Evolutionary conservation across 30 jellyfish, hydroid and myxozoan species (phyloP), one percentile per base, ranked within the genome.

Genomic region (Pseudorhiza aurosa): DNA sequence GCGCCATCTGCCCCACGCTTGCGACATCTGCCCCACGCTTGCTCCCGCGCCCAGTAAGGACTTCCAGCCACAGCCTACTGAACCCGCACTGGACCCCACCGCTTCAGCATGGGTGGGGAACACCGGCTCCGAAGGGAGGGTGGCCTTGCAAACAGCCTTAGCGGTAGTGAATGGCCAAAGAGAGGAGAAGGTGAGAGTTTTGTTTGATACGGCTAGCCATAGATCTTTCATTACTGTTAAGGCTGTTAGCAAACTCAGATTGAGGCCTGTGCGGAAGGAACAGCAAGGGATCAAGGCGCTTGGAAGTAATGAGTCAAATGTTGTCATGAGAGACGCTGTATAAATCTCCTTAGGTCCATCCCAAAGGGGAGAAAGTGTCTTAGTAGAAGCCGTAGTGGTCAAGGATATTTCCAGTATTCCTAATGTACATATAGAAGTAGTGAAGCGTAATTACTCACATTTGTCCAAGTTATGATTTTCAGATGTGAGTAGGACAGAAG

Each of bases 241-340:
- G 68, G 93, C 85, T 65, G 93, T 81, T 24, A 6, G 79, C 39
- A 65, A 55, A 65, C 74, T 65, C 4, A 78, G 77, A 25, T 40
- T 81, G 77, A 30, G 78, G 85, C 93, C 93, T 27, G 93, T 81
- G 85, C 47, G 93, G 79, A 65, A 49, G 35, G 79, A 64, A 67
- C 1, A 3, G 29, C 3, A 49, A 3, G 78, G 86, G 6, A 81
- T 81, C 2, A 81, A 67, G 56, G 78, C 85, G 2, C 53, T 81
- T 81, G 93, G 93, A 62, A 68, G 93, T 26, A 67, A 36, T 10
- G 93, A 81, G 58, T 69, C 75, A 19, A 58, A 65, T n/a, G 39
- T n/a, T 33, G 85, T 79, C 4, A 36, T 29, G 71, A 81, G 86
- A 47, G 93, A 81, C 40, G 93, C 68, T 5, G 85, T 81, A 0